Evolutionary conservation across 2,113 vertebrate species (phyloP).

Genomic region (Ophthalmolycus amberensis): DNA sequence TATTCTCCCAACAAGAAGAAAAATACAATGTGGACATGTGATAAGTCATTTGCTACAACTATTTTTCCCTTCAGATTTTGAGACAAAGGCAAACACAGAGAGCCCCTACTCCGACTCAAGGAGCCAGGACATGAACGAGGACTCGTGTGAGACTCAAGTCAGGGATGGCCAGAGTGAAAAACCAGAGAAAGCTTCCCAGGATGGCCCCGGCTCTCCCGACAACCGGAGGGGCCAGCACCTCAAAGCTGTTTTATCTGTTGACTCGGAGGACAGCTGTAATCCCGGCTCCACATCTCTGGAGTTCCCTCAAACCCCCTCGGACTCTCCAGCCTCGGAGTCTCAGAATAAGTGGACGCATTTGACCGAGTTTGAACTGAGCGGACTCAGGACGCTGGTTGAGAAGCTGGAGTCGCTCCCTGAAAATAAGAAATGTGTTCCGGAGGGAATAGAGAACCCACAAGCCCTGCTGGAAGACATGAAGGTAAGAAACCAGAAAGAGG

Average conservation of each 20-base stretch:
- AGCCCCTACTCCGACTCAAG: constrained; percentile 91
- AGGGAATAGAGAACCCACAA: constrained; percentile 91
- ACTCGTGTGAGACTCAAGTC: constrained; percentile 86
- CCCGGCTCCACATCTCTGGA: constrained; percentile 75
- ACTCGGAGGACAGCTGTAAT: constrained; percentile 89
- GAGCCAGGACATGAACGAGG: constrained; percentile 91
- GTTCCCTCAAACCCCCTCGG: constrained; percentile 88
- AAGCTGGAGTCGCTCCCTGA: constrained; percentile 96
- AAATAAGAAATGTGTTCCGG: constrained; percentile 93
- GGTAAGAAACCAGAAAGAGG: constrained; percentile 77
- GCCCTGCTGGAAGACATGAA: constrained; percentile 94
- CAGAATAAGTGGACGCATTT: constrained; percentile 90
- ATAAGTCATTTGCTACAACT: not conserved
- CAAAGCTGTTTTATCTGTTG: constrained; percentile 87
- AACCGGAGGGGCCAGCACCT: constrained; percentile 85
- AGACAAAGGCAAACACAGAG: constrained; percentile 88
- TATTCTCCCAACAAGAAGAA: not conserved
- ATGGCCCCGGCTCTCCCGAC: constrained; percentile 85
- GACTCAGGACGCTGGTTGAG: constrained; percentile 92
- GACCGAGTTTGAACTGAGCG: constrained; percentile 94
- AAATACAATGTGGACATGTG: not conserved
- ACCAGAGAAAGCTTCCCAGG: constrained; percentile 66
- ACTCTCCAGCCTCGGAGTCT: constrained; percentile 87
- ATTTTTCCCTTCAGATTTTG: constrained; percentile 81
- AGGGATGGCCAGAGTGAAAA: constrained; percentile 84